Base-by-base conservation (phyloP, 2,797 vertebrate species). In the Pelodytes ibericus region DNA sequence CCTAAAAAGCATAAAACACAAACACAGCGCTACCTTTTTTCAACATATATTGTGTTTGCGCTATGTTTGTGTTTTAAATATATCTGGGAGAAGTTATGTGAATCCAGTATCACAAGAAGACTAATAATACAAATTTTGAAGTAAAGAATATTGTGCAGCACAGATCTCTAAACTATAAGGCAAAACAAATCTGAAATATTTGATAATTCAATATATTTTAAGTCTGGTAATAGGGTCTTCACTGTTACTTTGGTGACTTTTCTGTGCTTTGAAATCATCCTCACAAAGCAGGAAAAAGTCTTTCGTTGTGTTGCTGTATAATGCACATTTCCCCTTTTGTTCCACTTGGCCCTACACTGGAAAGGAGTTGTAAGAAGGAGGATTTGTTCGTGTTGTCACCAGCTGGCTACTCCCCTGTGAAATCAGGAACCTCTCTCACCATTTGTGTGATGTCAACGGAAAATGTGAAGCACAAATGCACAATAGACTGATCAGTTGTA, bases 331-430 rank as follows among this genome's bases (percentile, higher is more conserved):
- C 57, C 24, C 56, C 74, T 11, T 67, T 73, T 73, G 71, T 73
- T 62, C 60, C 2, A 49, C 33, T 51, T 75, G 44, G 74, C 33
- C 18, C 26, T 65, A 53, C 58, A 56, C 53, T 27, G 73, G 25
- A 2, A 57, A 49, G 36, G 26, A 58, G 51, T 71, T 71, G 74
- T 77, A 57, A 71, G 66, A 44, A 29, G 74, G 62, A 62, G 61
- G 70, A 49, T 58, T 71, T 71, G 74, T 59, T 70, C 74, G 61
- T 77, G 74, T 71, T 77, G 63, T 71, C 60, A 77, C 67, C 74
- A 77, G 67, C 74, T 71, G 74, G 74, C 9, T 64, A 63, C 74
- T 57, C 74, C 74, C 49, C 74, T 77, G 74, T 77, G 74, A 77
- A 77, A 77, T 77, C 60, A 71, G 49, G 61, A 71, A 41, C 60